These are phyloP conservation scores for Drosophila littoralis DNA, from an alignment of 1,140 invertebrate species.

Conservation along the genomic window DNA sequence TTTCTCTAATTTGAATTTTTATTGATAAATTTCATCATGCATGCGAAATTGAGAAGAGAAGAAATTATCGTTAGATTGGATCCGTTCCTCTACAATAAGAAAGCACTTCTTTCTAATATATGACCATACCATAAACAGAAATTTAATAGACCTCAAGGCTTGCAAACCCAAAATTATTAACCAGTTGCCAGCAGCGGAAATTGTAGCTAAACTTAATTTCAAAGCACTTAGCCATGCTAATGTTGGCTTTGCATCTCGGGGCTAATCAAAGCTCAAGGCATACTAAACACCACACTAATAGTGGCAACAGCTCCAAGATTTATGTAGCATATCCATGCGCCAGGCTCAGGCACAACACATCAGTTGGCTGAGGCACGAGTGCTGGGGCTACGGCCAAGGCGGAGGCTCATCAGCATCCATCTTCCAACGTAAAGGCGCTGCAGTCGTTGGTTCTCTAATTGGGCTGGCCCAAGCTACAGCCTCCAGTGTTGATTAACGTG, in stretches of 20 bases:
- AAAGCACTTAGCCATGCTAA: slow-evolving; percentile 53
- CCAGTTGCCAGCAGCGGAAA: slow-evolving; percentile 2
- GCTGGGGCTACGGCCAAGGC: slow-evolving; percentile 7
- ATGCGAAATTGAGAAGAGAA: too few relatives aligned
- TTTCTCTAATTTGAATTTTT: too few relatives aligned
- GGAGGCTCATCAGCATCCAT: slow-evolving; percentile 76
- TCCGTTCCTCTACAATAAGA: too few relatives aligned
- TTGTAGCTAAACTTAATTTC: slow-evolving; percentile 1
- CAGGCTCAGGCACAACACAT: slow-evolving; percentile 34
- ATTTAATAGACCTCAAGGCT: neutral
- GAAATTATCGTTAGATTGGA: too few relatives aligned
- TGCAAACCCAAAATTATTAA: neutral
- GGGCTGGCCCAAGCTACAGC: slow-evolving; percentile 43
- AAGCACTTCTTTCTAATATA: too few relatives aligned
- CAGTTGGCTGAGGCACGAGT: slow-evolving; percentile 1
- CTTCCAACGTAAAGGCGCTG: slow-evolving; percentile 70
- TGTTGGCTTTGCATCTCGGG: slow-evolving; percentile 40
- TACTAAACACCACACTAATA: slow-evolving; percentile 71
- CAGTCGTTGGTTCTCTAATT: slow-evolving; percentile 71
- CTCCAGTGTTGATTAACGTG: slow-evolving; percentile 76
- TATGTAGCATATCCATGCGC: slow-evolving; percentile 48
- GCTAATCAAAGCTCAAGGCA: slow-evolving; percentile 66
- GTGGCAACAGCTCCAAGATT: slow-evolving; percentile 64
- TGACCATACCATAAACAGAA: too few relatives aligned
- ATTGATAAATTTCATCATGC: too few relatives aligned